phyloP scores from a whole-genome alignment of 1,140 invertebrate species.

The Himalopsyche phryganea region DNA sequence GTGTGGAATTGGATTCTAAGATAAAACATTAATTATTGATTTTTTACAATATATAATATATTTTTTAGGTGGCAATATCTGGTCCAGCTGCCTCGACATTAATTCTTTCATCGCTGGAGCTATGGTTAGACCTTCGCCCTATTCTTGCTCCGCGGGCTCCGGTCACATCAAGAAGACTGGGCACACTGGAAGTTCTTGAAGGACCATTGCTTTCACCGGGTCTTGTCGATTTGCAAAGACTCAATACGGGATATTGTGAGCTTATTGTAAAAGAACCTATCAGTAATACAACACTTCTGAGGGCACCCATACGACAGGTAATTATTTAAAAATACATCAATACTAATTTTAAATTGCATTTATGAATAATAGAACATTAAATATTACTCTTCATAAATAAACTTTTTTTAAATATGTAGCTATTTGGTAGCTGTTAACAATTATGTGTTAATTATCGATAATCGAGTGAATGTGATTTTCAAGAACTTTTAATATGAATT shows the following conservation, averaged over 20 bases:
- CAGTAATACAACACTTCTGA: slow-evolving; percentile 46
- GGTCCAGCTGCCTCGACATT: slow-evolving; percentile 17
- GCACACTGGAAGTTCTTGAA: slow-evolving; percentile 64
- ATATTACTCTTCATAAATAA: too few relatives aligned
- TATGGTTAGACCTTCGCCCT: slow-evolving; percentile 64
- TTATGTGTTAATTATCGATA: too few relatives aligned
- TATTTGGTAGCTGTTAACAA: too few relatives aligned
- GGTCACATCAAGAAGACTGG: slow-evolving; percentile 45
- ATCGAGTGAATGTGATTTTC: too few relatives aligned
- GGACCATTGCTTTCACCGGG: slow-evolving; percentile 59
- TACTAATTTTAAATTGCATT: too few relatives aligned
- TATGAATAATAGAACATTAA: too few relatives aligned
- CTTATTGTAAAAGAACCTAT: slow-evolving; percentile 55
- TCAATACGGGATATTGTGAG: slow-evolving; percentile 59
- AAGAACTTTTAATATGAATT: too few relatives aligned
- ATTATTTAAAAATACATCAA: too few relatives aligned
- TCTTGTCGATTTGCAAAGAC: slow-evolving; percentile 55
- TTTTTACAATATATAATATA: too few relatives aligned
- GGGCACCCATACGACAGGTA: slow-evolving; percentile 53
- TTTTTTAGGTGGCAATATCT: slow-evolving; percentile 17
- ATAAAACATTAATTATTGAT: too few relatives aligned
- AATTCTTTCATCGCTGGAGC: slow-evolving; percentile 38
- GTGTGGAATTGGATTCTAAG: too few relatives aligned
- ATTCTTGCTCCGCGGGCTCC: slow-evolving; percentile 63
- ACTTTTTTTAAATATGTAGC: too few relatives aligned